Conservation (phyloP, 2,797 vertebrate species). For the Sebastes itinus region DNA sequence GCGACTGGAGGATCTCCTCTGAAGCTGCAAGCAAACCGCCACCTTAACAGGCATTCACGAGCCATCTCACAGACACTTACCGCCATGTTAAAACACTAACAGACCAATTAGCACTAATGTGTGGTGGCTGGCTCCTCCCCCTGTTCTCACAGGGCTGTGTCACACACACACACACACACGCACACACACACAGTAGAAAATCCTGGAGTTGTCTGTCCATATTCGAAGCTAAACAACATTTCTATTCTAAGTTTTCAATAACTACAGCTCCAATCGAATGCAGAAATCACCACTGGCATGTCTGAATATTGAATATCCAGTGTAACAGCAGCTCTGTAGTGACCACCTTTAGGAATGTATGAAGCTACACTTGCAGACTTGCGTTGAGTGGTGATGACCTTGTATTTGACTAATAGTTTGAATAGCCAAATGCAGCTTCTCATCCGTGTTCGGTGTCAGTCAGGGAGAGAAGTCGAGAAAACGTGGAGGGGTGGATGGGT, state of each 20-base stretch:
- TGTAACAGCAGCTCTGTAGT: too few species aligned
- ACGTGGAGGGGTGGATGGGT: background rate
- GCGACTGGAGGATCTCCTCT: slow-evolving; percentile 28
- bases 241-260: background rate
- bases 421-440: background rate
- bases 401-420: background rate
- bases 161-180: background rate
- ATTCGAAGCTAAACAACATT: background rate
- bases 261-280: background rate
- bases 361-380: background rate
- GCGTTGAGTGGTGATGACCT: background rate
- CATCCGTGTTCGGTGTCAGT: background rate
- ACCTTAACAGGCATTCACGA: slow-evolving; percentile 37
- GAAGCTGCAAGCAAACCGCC: slow-evolving; percentile 37
- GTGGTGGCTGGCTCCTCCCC: slow-evolving; percentile 48
- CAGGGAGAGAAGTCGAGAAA: background rate
- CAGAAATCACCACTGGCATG: background rate
- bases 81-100: slow-evolving; percentile 59
- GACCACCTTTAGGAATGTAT: too few species aligned
- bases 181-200: background rate
- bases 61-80: slow-evolving; percentile 54
- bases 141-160: slow-evolving; percentile 57
- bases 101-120: slow-evolving; percentile 79
- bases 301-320: background rate
- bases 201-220: background rate